Evolutionary conservation across 1,140 invertebrate species (phyloP).

Genomic region (Olivierus martensii): DNA sequence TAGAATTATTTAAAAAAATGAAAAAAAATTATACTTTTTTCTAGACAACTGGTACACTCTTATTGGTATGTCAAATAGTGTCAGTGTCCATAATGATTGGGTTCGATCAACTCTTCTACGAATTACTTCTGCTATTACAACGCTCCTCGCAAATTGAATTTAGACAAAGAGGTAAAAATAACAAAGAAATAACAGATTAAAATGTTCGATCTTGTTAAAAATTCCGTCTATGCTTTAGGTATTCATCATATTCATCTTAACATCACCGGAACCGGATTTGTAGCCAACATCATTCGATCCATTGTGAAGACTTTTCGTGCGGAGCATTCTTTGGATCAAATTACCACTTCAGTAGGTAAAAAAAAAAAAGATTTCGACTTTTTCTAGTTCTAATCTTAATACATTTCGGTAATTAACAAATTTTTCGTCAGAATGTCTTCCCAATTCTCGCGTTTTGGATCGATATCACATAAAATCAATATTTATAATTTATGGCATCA

Average conservation of each 20-base stretch:
- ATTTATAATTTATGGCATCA: not conserved
- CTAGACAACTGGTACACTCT: not conserved
- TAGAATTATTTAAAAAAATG: too few relatives aligned
- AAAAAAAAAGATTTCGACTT: too few relatives aligned
- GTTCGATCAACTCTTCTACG: conserved; percentile 11
- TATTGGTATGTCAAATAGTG: not conserved
- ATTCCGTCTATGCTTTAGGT: not conserved
- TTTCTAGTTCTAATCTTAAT: too few relatives aligned
- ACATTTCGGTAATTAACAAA: too few relatives aligned
- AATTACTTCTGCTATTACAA: conserved; percentile 11
- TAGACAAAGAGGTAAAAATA: conserved; percentile 5
- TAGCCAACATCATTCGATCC: conserved; percentile 6
- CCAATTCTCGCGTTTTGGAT: not conserved
- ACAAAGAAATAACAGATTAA: too few relatives aligned
- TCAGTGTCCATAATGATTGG: conserved; percentile 1
- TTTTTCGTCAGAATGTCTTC: not conserved
- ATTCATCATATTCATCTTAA: conserved; percentile 12
- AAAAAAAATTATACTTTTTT: too few relatives aligned
- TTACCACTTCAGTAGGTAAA: conserved; percentile 5
- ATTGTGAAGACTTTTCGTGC: conserved; percentile 9
- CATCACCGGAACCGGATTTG: conserved; percentile 6
- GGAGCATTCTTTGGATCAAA: conserved; percentile 4
- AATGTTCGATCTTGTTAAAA: not conserved
- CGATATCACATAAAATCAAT: not conserved
- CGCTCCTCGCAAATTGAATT: conserved; percentile 3